These are phyloP conservation scores for Pangasius mekongensis DNA, from an alignment of 2,797 vertebrate genomes.

Conservation along the genomic window DNA sequence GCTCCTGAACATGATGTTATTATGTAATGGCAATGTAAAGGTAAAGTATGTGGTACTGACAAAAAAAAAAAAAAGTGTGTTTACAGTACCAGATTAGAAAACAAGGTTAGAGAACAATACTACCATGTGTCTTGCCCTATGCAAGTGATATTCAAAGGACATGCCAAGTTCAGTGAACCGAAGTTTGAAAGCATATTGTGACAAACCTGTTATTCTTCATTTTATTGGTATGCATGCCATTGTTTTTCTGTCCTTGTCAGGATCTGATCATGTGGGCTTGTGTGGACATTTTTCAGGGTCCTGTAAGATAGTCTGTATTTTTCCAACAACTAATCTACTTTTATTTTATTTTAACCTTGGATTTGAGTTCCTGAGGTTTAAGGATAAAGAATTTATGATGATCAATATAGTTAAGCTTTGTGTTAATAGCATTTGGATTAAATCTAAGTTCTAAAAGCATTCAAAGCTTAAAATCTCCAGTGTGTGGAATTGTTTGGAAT, in stretches of 20 bases:
- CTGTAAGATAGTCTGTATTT: slow-evolving; percentile 4
- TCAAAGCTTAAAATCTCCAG: not conserved
- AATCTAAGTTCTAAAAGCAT: not conserved
- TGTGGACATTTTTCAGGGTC: slow-evolving; percentile 7
- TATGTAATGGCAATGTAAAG: not conserved
- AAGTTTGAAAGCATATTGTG: not conserved
- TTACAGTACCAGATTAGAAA: not conserved
- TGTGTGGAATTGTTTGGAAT: not conserved
- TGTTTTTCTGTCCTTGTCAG: slow-evolving; percentile 34
- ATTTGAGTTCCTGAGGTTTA: not conserved
- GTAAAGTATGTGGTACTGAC: not conserved
- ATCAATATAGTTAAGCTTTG: not conserved
- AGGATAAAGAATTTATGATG: not conserved
- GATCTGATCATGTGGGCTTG: not conserved
- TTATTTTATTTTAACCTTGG: slow-evolving; percentile 21
- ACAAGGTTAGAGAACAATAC: not conserved
- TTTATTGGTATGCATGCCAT: slow-evolving; percentile 16
- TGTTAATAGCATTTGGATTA: not conserved
- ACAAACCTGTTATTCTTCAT: not conserved
- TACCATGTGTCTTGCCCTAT: not conserved
- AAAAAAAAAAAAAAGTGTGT: not conserved
- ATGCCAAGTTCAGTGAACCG: not conserved
- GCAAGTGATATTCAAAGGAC: not conserved
- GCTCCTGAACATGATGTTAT: slow-evolving; percentile 6
- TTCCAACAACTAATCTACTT: not conserved